These are phyloP conservation scores for Phalanger gymnotis DNA, from an alignment of 2,797 vertebrate species.

Conservation along the genomic window DNA sequence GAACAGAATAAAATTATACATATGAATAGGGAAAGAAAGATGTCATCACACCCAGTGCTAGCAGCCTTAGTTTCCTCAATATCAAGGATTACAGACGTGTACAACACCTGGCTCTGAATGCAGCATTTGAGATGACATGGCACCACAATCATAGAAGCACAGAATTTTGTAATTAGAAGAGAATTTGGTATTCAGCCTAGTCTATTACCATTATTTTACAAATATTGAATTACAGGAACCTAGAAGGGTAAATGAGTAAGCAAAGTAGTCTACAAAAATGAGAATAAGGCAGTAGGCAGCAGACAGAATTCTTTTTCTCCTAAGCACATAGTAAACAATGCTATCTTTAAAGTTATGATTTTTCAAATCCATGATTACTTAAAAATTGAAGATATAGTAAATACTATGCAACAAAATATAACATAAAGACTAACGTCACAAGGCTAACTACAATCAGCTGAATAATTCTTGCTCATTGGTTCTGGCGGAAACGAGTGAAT, in stretches of 20 bases:
- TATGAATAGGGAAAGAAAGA: not conserved
- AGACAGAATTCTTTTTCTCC: not conserved
- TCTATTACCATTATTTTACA: not conserved
- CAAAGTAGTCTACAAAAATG: not conserved
- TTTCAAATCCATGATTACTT: not conserved
- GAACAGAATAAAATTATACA: not conserved
- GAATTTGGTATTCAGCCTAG: not conserved
- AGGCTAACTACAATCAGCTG: too few species aligned
- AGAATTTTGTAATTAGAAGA: not conserved
- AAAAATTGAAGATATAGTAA: not conserved
- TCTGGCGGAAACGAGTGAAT: not conserved
- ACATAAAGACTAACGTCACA: not conserved
- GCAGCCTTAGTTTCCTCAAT: not conserved
- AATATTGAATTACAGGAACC: not conserved
- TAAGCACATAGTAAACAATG: not conserved
- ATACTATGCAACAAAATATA: not conserved
- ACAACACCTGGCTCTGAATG: not conserved
- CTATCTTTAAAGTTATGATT: not conserved
- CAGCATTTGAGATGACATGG: not conserved
- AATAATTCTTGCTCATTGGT: not conserved
- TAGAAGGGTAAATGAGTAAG: not conserved
- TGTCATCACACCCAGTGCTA: not conserved
- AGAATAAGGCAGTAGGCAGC: not conserved
- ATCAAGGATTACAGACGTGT: not conserved
- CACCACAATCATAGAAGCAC: not conserved